phyloP scores from a whole-genome alignment of 2,113 vertebrate genomes.

The Australoheros scitulus region DNA sequence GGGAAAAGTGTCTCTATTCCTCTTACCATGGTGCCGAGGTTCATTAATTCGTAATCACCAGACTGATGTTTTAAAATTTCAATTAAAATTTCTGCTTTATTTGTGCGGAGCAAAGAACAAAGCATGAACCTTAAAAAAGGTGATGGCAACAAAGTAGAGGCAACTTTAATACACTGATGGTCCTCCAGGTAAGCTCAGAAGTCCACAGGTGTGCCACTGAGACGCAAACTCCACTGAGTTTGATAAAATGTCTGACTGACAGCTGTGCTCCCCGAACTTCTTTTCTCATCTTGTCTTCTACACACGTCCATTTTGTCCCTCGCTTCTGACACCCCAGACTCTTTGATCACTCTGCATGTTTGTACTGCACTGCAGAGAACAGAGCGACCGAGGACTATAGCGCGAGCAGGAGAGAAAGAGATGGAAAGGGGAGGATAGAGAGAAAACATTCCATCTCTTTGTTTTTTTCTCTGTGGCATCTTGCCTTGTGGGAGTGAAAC shows the following conservation, averaged over 20 bases:
- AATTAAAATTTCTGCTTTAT: neutral
- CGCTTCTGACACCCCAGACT: slow-evolving; percentile 61
- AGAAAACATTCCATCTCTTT: slow-evolving; percentile 59
- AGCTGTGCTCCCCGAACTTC: slow-evolving; percentile 43
- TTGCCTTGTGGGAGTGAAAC: slow-evolving; percentile 48
- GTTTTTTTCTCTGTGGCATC: slow-evolving; percentile 67
- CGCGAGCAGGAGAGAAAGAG: slow-evolving; percentile 41
- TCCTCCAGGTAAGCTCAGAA: slow-evolving; percentile 40
- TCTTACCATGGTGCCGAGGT: neutral
- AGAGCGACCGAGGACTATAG: slow-evolving; percentile 57
- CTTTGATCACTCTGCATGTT: slow-evolving; percentile 76
- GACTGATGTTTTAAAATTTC: neutral
- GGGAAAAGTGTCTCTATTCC: neutral
- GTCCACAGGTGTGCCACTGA: slow-evolving; percentile 19
- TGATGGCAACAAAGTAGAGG: neutral
- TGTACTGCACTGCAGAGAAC: slow-evolving; percentile 66
- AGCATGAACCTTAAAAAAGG: neutral
- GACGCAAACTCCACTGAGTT: slow-evolving; percentile 27
- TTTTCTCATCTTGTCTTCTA: slow-evolving; percentile 58
- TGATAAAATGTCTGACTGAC: slow-evolving; percentile 42
- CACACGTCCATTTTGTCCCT: slow-evolving; percentile 66
- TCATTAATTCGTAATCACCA: neutral
- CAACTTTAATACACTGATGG: neutral
- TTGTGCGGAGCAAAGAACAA: neutral
- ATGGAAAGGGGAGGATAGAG: slow-evolving; percentile 35